phyloP scores from a whole-genome alignment of 2,888 invertebrate species.

The Tipula lateralis region DNA sequence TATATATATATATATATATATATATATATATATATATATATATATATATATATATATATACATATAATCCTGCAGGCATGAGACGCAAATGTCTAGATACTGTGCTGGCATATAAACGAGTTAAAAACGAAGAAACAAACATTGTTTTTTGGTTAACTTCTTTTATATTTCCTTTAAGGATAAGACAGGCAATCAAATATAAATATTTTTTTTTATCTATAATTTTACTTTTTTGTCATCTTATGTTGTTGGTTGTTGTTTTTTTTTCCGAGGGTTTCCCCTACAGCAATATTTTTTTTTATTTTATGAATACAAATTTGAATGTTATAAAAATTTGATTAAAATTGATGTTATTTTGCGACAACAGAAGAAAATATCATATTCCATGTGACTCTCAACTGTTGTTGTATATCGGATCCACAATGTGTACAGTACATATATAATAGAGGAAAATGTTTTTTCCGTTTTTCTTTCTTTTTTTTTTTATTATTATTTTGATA shows the following conservation, averaged over 20 bases:
- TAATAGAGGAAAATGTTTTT: background rate
- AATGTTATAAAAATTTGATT: conserved; percentile 24
- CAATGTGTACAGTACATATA: background rate
- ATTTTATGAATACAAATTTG: conserved; percentile 12
- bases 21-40: no score
- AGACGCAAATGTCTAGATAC: no score
- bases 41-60: no score
- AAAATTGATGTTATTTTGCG: conserved; percentile 20
- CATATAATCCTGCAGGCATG: no score
- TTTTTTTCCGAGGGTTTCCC: background rate
- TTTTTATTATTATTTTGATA: background rate
- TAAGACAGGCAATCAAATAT: conserved; percentile 24
- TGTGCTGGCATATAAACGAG: no score
- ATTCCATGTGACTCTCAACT: background rate
- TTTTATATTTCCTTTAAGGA: background rate
- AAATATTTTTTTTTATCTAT: conserved; percentile 4
- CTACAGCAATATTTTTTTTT: background rate
- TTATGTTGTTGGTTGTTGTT: background rate
- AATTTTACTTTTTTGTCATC: background rate
- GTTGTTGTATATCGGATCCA: background rate
- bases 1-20: no score
- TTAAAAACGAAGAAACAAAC: background rate
- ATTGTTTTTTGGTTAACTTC: background rate
- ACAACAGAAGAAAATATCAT: conserved; percentile 13
- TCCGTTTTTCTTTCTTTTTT: background rate